Conservation (phyloP, 2,113 vertebrate species). For the Poecilia latipinna region DNA sequence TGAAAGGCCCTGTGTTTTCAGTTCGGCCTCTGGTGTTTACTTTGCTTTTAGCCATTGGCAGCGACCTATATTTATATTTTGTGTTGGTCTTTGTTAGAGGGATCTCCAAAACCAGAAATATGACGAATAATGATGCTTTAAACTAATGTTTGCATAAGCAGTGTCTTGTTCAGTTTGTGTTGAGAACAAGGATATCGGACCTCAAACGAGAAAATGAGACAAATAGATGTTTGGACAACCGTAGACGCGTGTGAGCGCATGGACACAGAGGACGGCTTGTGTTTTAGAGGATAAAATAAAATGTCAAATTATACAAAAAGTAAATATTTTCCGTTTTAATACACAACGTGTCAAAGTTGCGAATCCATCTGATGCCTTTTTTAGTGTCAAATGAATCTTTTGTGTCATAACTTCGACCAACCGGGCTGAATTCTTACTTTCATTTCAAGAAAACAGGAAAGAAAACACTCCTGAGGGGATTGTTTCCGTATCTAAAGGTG, state of each 20-base stretch:
- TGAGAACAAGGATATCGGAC: conserved; percentile 19
- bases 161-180: not conserved
- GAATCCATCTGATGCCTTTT: not conserved
- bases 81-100: not conserved
- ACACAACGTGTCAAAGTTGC: not conserved
- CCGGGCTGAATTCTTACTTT: conserved; percentile 16
- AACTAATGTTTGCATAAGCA: conserved; percentile 33
- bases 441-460: conserved; percentile 1
- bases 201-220: not conserved
- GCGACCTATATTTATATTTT: not conserved
- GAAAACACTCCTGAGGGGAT: conserved; percentile 16
- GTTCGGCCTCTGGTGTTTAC: conserved; percentile 48
- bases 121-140: conserved; percentile 10
- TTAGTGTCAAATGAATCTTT: not conserved
- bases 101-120: conserved; percentile 16
- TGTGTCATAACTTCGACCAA: not conserved
- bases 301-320: not conserved
- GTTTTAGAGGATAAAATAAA: conserved; percentile 10
- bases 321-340: not conserved
- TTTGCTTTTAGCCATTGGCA: conserved; percentile 30
- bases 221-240: conserved; percentile 6
- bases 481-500: conserved; percentile 32
- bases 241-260: not conserved
- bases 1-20: conserved; percentile 45
- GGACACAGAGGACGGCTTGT: conserved; percentile 19